phyloP scores from a whole-genome alignment of 2,113 vertebrate genomes.

The Hassar affinis region DNA sequence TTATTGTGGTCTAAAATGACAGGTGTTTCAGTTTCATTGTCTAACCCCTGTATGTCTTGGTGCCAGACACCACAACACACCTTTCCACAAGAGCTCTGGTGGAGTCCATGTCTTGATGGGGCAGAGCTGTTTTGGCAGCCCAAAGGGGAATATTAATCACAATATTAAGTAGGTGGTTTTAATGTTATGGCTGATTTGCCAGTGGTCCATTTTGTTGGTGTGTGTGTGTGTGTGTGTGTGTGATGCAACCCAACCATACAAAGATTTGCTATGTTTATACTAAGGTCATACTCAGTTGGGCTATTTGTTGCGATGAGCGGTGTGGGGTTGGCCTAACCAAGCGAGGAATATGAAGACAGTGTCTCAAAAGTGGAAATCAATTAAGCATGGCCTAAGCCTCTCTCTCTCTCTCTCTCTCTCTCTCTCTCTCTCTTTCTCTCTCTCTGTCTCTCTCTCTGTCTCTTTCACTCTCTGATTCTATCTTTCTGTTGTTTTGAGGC shows the following conservation, averaged over 20 bases:
- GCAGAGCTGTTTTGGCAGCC: no score
- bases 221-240: background rate
- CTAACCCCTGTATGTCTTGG: no score
- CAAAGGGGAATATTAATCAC: no score
- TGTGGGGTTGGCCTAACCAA: constrained; percentile 76
- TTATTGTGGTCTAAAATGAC: no score
- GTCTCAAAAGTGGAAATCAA: constrained; percentile 75
- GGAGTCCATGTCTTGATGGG: no score
- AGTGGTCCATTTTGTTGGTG: no score
- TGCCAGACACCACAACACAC: no score
- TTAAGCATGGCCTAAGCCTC: constrained; percentile 68
- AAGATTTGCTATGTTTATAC: constrained; percentile 73
- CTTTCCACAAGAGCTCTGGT: no score
- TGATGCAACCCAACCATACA: constrained; percentile 66
- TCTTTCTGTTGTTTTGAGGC: constrained; percentile 48
- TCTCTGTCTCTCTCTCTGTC: background rate
- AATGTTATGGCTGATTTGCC: no score
- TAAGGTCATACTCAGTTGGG: constrained; percentile 77
- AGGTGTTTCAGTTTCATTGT: no score
- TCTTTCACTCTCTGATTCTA: background rate
- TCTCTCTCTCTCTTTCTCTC: background rate
- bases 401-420: constrained; percentile 32
- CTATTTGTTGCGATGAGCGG: constrained; percentile 76
- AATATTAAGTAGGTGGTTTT: no score
- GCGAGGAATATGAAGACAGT: constrained; percentile 73